Base-by-base conservation (phyloP, 1,140 invertebrate species). In the Cherax quadricarinatus region DNA sequence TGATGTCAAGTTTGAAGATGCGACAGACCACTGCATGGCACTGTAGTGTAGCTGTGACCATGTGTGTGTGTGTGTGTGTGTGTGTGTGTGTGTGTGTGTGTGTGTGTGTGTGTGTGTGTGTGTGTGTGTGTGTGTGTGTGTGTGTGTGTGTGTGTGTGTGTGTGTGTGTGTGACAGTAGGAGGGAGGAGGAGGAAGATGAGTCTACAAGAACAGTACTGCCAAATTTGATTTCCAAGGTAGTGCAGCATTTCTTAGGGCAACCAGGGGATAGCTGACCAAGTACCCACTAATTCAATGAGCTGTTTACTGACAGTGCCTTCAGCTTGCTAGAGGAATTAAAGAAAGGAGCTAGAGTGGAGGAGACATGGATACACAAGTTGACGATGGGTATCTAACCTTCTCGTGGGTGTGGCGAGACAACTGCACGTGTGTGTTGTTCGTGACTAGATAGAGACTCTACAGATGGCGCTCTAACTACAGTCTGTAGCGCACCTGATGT, bases 321-420 rank as follows among this genome's bases (percentile, higher is more conserved):
- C 70, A 10, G 24, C 24, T 70, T 24, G 21, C 70, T 30, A 75
- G 6, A 24, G 21, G 5, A 10, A 16, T 30, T 60, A 60, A 21
- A 66, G 12, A 18, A 18, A 66, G 62, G 6, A 57, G 9, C 53
- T 57, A 66, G 62, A 66, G 62, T 21, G 81, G 24, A 18, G 49
- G 24, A 51, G 48, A 57, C 9, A n/a, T 4, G 78, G 14, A 79
- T 62, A 48, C 75, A 62, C 48, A 79, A 81, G 24, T 24, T 62
- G 53, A 48, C 80, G 57, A 57, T 18, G 21, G 48, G 60, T 24
- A 51, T 57, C 83, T 93, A 79, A 93, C 92, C 92, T 93, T 93
- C 94, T 94, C 94, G 94, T 92, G 93, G 93, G 92, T 94, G 94
- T 88, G 94, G 94, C 91, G 92, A 94, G 94, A 94, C 94, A 82